These are phyloP conservation scores for Melanotaenia pygmaea DNA, from an alignment of 2,797 vertebrate species.

Conservation along the genomic window DNA sequence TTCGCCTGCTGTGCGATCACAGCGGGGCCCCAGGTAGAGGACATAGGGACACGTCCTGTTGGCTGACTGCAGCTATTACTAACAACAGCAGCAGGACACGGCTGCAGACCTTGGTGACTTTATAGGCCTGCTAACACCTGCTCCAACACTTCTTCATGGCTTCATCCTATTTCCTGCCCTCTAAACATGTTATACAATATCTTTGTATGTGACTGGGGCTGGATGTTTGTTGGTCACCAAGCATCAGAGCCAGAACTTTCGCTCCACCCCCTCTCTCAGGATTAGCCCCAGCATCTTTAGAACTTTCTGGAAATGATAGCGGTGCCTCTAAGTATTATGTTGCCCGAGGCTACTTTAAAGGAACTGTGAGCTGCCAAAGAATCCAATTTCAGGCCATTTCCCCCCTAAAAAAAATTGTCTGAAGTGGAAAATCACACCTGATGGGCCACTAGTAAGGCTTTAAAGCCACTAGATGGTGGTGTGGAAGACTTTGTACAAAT, in stretches of 20 bases:
- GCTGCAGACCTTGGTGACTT: slow-evolving; percentile 42
- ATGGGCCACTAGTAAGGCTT: slow-evolving; percentile 70
- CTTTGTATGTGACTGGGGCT: not conserved
- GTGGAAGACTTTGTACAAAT: slow-evolving; percentile 70
- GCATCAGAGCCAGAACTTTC: not conserved
- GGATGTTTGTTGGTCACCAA: not conserved
- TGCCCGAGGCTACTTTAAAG: slow-evolving; percentile 55
- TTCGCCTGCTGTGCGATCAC: slow-evolving; percentile 60
- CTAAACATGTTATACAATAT: slow-evolving; percentile 16
- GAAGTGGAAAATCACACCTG: slow-evolving; percentile 77
- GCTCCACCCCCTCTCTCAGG: not conserved
- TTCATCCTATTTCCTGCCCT: slow-evolving; percentile 23
- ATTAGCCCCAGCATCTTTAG: slow-evolving; percentile 45
- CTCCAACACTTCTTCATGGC: slow-evolving; percentile 26
- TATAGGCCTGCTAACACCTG: slow-evolving; percentile 23
- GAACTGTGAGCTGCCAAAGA: slow-evolving; percentile 59
- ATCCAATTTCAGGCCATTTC: slow-evolving; percentile 72
- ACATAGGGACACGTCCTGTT: slow-evolving; percentile 57
- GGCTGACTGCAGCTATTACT: slow-evolving; percentile 44
- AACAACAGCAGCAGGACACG: slow-evolving; percentile 53
- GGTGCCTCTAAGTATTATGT: slow-evolving; percentile 52
- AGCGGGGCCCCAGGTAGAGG: slow-evolving; percentile 67
- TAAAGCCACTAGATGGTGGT: slow-evolving; percentile 65
- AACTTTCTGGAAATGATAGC: slow-evolving; percentile 49
- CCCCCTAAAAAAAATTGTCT: slow-evolving; percentile 64